Evolutionary conservation across 2,113 vertebrate genomes (phyloP).

Genomic region (Istiophorus platypterus): DNA sequence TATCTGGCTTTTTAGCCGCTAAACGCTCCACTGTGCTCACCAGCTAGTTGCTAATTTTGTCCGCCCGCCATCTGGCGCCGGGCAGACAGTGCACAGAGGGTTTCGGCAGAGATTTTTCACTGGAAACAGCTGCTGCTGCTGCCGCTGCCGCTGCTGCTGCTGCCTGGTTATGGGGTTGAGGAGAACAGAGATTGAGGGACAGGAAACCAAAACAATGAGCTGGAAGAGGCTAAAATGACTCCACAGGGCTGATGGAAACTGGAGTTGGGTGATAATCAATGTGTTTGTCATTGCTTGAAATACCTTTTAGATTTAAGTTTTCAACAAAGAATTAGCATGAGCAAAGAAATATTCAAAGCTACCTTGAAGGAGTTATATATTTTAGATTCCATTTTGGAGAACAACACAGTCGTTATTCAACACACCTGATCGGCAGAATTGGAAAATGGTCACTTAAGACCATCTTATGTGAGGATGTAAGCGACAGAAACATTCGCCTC

Average conservation of each 20-base stretch:
- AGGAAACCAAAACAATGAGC: neutral
- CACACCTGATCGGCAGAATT: neutral
- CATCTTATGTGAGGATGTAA: neutral
- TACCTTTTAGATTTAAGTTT: neutral
- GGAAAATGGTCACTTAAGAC: neutral
- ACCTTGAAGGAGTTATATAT: neutral
- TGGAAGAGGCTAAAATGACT: neutral
- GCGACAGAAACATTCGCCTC: neutral
- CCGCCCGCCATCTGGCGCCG: neutral
- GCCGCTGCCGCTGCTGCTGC: slow-evolving; percentile 7
- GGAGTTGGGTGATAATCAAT: neutral
- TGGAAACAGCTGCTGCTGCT: neutral
- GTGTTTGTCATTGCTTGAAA: too few species aligned
- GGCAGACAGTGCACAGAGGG: neutral
- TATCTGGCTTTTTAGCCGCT: neutral
- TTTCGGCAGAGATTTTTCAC: neutral
- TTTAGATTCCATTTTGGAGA: neutral
- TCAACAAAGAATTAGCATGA: neutral
- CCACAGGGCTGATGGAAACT: neutral
- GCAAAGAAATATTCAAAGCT: neutral
- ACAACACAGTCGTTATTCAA: neutral
- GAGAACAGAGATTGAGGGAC: neutral
- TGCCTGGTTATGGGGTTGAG: too few species aligned
- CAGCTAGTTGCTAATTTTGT: neutral
- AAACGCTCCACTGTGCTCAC: neutral